phyloP scores from a whole-genome alignment of 1,140 invertebrate genomes.

The Planococcus citri region DNA sequence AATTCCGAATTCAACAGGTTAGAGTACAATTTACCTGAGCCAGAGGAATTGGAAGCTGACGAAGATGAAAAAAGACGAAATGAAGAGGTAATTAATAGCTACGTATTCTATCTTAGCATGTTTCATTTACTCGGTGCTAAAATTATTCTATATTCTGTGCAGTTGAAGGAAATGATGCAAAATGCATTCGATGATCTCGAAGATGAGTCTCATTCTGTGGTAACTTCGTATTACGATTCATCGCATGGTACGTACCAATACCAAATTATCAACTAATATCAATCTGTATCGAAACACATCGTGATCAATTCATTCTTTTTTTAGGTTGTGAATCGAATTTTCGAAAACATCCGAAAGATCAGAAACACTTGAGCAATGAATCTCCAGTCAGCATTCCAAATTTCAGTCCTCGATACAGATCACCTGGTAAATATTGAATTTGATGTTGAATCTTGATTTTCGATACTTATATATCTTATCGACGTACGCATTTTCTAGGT shows the following conservation, averaged over 20 bases:
- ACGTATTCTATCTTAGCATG: not conserved
- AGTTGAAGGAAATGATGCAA: conserved; percentile 8
- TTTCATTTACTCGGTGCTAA: not conserved
- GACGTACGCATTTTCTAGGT: not conserved
- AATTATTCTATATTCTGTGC: not conserved
- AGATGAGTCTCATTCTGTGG: not conserved
- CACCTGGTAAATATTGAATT: conserved; percentile 14
- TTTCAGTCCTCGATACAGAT: not conserved
- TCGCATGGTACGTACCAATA: no score
- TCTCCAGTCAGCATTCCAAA: not conserved
- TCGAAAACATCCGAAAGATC: not conserved
- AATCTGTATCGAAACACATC: no score
- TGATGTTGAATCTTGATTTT: not conserved
- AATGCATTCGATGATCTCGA: conserved; percentile 5
- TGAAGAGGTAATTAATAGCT: not conserved
- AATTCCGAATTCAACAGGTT: not conserved
- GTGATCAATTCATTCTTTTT: not conserved
- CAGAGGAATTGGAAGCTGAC: not conserved
- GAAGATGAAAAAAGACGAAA: not conserved
- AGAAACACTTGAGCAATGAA: not conserved
- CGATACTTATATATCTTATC: not conserved
- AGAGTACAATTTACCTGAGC: not conserved
- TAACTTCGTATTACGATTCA: not conserved
- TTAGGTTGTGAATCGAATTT: not conserved
- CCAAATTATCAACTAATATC: no score